A percentile compares a stretch with the other conserved stretches of the same genome.
Conservation (phyloP, 2,113 vertebrate genomes). For the Nycticorax nycticorax region DNA sequence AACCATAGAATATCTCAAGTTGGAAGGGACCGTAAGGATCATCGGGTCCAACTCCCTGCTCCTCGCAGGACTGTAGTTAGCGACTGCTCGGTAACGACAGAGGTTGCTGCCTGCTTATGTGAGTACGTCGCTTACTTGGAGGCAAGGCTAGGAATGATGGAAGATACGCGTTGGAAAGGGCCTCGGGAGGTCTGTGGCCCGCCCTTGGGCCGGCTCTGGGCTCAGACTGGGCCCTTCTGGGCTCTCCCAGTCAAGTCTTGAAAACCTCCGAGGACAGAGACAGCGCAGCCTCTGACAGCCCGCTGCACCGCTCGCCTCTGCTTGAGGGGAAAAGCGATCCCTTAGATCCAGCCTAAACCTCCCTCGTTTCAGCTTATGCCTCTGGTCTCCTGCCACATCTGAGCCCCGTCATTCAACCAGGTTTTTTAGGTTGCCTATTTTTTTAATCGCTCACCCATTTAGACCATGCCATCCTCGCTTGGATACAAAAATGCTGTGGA, state of each 20-base stretch:
- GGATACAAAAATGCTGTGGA: neutral
- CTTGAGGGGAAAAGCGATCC: neutral
- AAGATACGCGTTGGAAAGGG: neutral
- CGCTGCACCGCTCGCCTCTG: neutral
- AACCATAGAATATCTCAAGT: neutral
- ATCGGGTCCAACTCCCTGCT: neutral
- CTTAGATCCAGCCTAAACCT: too few relatives aligned
- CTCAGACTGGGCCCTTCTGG: neutral
- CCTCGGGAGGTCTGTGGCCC: neutral
- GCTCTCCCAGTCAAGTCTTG: neutral
- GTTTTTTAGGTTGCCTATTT: neutral
- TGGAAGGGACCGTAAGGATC: neutral
- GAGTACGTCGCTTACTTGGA: neutral
- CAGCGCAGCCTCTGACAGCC: neutral
- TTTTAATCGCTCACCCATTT: neutral
- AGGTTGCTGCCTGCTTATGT: neutral
- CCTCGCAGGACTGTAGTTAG: neutral
- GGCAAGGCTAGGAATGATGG: neutral
- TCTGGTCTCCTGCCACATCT: neutral
- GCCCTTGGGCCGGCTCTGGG: neutral
- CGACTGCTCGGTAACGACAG: neutral
- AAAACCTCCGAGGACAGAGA: accelerated
- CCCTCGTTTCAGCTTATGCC: neutral
- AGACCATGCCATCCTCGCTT: neutral
- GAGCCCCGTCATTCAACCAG: neutral